Evolutionary conservation across 2,113 vertebrate species (phyloP).

Genomic region (Oncorhynchus nerka): DNA sequence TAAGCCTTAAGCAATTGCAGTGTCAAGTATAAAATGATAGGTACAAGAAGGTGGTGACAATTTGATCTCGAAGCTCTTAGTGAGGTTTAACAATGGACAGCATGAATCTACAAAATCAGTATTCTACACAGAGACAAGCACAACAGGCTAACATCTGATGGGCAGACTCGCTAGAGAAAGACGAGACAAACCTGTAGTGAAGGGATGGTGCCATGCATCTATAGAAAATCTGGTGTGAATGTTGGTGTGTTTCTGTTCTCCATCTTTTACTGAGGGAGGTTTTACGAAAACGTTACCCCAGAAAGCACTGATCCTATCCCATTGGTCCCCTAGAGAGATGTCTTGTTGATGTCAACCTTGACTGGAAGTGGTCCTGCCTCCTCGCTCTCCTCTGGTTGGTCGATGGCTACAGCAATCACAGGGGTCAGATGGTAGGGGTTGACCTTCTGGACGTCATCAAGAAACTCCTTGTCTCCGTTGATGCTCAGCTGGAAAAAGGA

Average conservation of each 20-base stretch:
- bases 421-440: constrained; percentile 77
- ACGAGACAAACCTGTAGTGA: constrained; percentile 29
- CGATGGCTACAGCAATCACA: constrained; percentile 77
- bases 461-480: constrained; percentile 88
- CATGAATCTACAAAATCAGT: constrained; percentile 18
- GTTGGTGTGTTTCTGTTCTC: constrained; percentile 14
- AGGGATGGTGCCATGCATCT: constrained; percentile 58
- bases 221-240: constrained; percentile 21
- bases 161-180: constrained; percentile 26
- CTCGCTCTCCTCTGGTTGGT: constrained; percentile 68
- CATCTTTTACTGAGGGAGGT: constrained; percentile 25
- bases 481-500: constrained; percentile 78
- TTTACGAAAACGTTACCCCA: constrained; percentile 32
- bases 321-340: constrained; percentile 67
- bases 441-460: constrained; percentile 79
- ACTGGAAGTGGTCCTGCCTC: constrained; percentile 84
- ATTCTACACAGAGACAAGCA: constrained; percentile 43
- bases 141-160: constrained; percentile 26
- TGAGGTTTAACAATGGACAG: constrained; percentile 13
- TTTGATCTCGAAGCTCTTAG: constrained; percentile 13
- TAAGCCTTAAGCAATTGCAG: constrained; percentile 22
- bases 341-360: constrained; percentile 88
- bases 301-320: constrained; percentile 21
- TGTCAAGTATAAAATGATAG: neutral
- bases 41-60: neutral